Conservation (phyloP, 1,140 invertebrate species). For the Lordiphosa stackelbergi region DNA sequence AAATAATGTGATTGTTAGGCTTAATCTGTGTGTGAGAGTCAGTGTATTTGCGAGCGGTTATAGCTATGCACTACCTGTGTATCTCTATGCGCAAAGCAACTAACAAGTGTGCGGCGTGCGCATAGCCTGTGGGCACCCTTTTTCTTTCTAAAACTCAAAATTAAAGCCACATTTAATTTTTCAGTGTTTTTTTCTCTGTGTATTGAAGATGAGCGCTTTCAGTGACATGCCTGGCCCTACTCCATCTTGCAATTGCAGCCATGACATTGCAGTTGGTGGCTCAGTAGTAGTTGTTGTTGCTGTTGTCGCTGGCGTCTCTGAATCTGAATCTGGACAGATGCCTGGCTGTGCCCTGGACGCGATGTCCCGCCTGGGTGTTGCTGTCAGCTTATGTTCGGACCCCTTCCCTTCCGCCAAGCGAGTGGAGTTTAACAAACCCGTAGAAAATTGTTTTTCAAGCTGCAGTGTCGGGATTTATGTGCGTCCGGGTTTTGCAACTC, state of each 20-base stretch:
- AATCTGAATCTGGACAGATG: constrained; percentile 48
- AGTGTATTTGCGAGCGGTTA: too few species aligned
- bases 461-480: constrained; percentile 67
- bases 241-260: constrained; percentile 17
- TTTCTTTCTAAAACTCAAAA: too few species aligned
- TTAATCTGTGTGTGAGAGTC: too few species aligned
- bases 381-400: constrained; percentile 62
- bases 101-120: too few species aligned
- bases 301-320: constrained; percentile 29
- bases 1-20: too few species aligned
- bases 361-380: constrained; percentile 41
- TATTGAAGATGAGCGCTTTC: constrained; percentile 19
- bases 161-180: too few species aligned
- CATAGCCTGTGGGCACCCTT: too few species aligned
- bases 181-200: constrained; percentile 19
- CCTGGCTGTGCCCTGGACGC: not conserved
- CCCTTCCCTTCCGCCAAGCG: constrained; percentile 19
- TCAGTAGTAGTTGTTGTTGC: constrained; percentile 29
- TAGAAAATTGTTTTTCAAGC: constrained; percentile 69
- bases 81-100: too few species aligned
- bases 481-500: constrained; percentile 11
- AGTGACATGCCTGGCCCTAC: constrained; percentile 28
- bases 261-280: constrained; percentile 40
- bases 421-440: constrained; percentile 70
- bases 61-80: too few species aligned